Evolutionary conservation across 2,888 invertebrate genomes (phyloP), one percentile per base, ranked within the genome.

Genomic region (Cerceris ruficornis): DNA sequence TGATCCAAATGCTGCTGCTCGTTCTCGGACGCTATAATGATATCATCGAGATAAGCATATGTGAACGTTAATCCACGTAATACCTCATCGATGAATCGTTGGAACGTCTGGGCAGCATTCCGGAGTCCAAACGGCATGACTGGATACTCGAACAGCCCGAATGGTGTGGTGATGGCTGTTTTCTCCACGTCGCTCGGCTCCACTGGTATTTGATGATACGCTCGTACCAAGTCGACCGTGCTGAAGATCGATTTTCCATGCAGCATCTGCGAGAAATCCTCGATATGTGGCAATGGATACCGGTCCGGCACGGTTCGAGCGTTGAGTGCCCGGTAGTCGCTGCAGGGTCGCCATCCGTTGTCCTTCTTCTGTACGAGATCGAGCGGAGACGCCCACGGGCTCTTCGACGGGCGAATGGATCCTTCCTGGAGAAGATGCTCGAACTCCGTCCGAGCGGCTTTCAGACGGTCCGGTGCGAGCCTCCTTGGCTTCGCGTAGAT

Each of bases 101-200:
- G 65, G 49, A n/a, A 74, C 2, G 74, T 74, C 17, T 72, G 72
- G 1, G 66, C 60, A 0, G 61, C 66, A 13, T 68, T 68, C 1
- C 77, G 64, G 5, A 89, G 66, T 5, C 88, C 88, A 50, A 85
- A 88, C 0, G 85, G 80, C 89, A 89, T 89, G 5, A 17, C 42
- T 4, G 69, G 17, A 28, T 75, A 87, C 67, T 90, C 89, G 43
- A 85, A 88, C 0, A 88, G 68, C 0, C 87, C 86, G 43, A 87
- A 87, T 0, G 87, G 87, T 0, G 72, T 72, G 6, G 66, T 67
- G 0, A 81, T 64, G 0, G 81, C 78, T 4, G 73, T 76, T 6
- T 69, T 69, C 6, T 17, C n/a, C 0, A 76, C 59, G 13, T 76
- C 73, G 14, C 43, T 69, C 0, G 28, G 17, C 0, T 68, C 70